Evolutionary conservation across 2,888 invertebrate genomes (phyloP), one percentile per base, ranked within the genome.

Genomic region (Lathronympha strigana): DNA sequence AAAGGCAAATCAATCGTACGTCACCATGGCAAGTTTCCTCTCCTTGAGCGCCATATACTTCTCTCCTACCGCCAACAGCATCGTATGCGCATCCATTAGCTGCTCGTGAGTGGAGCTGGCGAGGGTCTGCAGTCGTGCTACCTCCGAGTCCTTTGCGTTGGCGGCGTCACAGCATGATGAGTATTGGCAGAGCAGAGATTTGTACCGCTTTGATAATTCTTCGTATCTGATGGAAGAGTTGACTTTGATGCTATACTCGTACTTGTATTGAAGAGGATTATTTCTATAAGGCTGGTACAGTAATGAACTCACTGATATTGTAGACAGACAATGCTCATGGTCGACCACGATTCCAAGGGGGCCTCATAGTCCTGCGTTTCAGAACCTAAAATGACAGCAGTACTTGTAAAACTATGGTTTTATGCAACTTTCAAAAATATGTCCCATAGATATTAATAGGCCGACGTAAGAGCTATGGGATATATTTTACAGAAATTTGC

Each of bases 241-340:
- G 15, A 9, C 6, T 11, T 21, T n/a, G n/a, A n/a, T n/a, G n/a
- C n/a, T n/a, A n/a, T n/a, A n/a, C n/a, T n/a, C n/a, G n/a, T n/a
- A n/a, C n/a, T n/a, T n/a, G n/a, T n/a, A n/a, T n/a, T n/a, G n/a
- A 17, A 40, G n/a, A 40, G 5, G 40, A 1, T 1, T 13, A 40
- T 17, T 15, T 40, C 1, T 15, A 17, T 40, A 9, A 3, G 40
- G 2, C 4, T n/a, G 6, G 15, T 17, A 8, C 13, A 40, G 17
- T 15, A n/a, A n/a, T 45, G n/a, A 21, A 38, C 88, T 86, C 76
- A 93, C 93, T 93, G 92, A 72, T 92, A 93, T 72, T 93, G 93
- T 13, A 93, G 79, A 73, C 93, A 91, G 6, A 93, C 90, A 69
- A 93, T 88, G 76, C 93, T 93, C 83, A 92, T 88, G 1, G 92